phyloP scores from a whole-genome alignment of 2,113 vertebrate genomes.

The Lipophrys pholis region DNA sequence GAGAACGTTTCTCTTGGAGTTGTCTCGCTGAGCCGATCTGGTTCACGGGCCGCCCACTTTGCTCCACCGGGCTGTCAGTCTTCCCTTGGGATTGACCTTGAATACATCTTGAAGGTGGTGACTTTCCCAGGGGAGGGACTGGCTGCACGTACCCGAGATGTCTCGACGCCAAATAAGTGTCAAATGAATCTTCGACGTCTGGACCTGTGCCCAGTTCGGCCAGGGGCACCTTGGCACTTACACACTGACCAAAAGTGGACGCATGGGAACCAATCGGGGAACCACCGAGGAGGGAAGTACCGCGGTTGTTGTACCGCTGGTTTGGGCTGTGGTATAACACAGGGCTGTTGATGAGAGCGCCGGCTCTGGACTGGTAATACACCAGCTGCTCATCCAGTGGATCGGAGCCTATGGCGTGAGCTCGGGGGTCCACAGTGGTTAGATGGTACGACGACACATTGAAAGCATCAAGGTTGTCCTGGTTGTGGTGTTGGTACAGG shows the following conservation, averaged over 20 bases:
- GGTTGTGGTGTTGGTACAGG: constrained; percentile 86
- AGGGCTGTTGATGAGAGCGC: constrained; percentile 77
- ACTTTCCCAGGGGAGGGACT: constrained; percentile 78
- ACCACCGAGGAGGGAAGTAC: constrained; percentile 28
- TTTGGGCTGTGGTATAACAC: constrained; percentile 83
- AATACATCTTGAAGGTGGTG: constrained; percentile 70
- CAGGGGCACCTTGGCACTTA: constrained; percentile 6
- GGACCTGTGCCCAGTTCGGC: constrained; percentile 69
- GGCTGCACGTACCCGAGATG: constrained; percentile 79
- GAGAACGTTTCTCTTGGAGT: constrained; percentile 45
- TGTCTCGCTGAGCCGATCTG: constrained; percentile 36
- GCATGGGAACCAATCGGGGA: constrained; percentile 38
- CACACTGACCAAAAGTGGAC: constrained; percentile 56
- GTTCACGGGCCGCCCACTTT: not conserved
- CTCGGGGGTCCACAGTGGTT: constrained; percentile 75
- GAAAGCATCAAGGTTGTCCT: constrained; percentile 85
- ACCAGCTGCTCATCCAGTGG: constrained; percentile 49
- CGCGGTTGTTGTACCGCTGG: constrained; percentile 61
- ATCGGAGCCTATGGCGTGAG: constrained; percentile 41
- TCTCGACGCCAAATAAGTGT: constrained; percentile 84
- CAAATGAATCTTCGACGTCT: constrained; percentile 73
- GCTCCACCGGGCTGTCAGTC: constrained; percentile 9
- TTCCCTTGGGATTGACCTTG: constrained; percentile 42
- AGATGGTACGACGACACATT: constrained; percentile 88
- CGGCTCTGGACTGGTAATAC: constrained; percentile 61